These are phyloP conservation scores for Beaufortia kweichowensis DNA, from an alignment of 2,113 vertebrate genomes.

Conservation along the genomic window DNA sequence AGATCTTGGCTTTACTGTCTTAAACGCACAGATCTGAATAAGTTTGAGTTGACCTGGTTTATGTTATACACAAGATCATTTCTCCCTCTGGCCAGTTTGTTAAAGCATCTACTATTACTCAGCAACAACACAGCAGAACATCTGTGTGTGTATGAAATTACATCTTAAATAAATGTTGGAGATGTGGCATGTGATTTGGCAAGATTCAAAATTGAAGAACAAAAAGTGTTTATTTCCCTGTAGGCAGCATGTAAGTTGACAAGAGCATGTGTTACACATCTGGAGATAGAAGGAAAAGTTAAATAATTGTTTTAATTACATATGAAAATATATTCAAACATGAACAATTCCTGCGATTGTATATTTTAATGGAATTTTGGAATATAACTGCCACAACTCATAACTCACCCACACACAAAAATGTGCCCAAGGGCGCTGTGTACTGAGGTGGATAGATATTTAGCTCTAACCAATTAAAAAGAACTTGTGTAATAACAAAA, in stretches of 20 bases:
- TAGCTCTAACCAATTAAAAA: constrained; percentile 9
- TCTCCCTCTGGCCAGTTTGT: constrained; percentile 13
- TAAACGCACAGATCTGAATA: not conserved
- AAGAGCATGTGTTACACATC: not conserved
- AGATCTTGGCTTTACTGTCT: not conserved
- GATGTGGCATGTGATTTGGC: no score
- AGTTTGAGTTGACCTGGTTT: not conserved
- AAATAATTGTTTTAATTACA: not conserved
- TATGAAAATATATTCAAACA: constrained; percentile 15
- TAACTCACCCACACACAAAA: not conserved
- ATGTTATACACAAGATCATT: not conserved
- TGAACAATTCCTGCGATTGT: not conserved
- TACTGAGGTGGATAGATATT: constrained; percentile 13
- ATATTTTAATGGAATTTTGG: not conserved
- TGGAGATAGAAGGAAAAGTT: not conserved
- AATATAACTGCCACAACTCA: not conserved
- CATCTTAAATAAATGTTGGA: not conserved
- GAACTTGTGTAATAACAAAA: constrained; percentile 4
- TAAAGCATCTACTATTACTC: not conserved
- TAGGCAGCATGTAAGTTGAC: not conserved
- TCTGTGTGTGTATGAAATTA: not conserved
- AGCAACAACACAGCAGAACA: not conserved
- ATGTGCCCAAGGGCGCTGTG: constrained; percentile 1
- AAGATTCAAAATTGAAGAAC: no score
- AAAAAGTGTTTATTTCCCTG: not conserved